These are phyloP conservation scores for Drosophila jambulina DNA, from an alignment of 1,140 invertebrate genomes.

Conservation along the genomic window DNA sequence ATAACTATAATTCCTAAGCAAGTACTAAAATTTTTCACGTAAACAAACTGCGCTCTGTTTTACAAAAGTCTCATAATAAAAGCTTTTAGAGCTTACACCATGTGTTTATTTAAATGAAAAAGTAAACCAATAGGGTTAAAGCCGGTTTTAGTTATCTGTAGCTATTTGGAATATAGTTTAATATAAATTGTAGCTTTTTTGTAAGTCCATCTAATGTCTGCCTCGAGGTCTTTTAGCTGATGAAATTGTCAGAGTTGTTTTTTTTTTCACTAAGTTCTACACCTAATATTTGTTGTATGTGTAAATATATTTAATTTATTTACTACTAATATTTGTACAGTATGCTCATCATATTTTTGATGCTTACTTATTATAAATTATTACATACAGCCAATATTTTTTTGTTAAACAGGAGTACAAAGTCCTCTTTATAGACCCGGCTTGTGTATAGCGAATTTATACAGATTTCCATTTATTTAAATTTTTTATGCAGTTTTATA, in stretches of 20 bases:
- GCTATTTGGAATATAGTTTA: too few relatives aligned
- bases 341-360: neutral
- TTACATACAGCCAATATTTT: neutral
- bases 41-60: neutral
- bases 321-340: neutral
- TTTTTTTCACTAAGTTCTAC: neutral
- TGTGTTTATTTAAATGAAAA: neutral
- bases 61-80: neutral
- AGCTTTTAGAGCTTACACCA: neutral
- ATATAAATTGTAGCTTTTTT: too few relatives aligned
- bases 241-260: neutral
- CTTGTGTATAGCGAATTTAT: neutral
- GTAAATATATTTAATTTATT: neutral
- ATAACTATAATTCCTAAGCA: neutral
- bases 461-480: neutral
- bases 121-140: too few relatives aligned
- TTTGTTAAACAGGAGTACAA: neutral
- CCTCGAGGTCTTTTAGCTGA: neutral
- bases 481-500: neutral
- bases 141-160: neutral
- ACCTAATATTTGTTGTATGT: neutral
- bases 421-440: neutral
- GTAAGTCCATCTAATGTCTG: too few relatives aligned
- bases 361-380: neutral
- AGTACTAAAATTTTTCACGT: neutral